Base-by-base conservation (phyloP, 2,888 invertebrate genomes). In the Conchocele bisecta region DNA sequence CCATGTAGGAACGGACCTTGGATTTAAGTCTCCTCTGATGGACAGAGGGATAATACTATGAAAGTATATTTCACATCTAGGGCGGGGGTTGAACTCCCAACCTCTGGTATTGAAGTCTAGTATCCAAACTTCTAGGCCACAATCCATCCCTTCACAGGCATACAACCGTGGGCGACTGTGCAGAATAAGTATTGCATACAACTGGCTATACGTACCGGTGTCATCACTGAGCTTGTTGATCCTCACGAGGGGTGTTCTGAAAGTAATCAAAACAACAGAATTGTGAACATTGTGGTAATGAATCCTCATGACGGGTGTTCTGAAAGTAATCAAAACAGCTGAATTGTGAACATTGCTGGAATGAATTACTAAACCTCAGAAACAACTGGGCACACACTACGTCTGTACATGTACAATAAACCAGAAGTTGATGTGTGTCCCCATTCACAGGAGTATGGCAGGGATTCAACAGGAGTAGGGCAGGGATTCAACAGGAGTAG, bases 251-350 rank as follows among this genome's bases (percentile, higher is more conserved):
- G 90, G 90, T 4, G 91, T 90, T 56, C 87, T 88, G 59, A 20
- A 66, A 75, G 48, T 9, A 46, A 44, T 37, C 61, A 65, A 46
- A 20, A 15, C 4, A 6, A 31, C 4, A 56, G 9, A n/a, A n/a
- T n/a, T 89, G 80, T 90, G 89, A 67, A 88, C 80, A 74, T 89
- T 90, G 20, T 90, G 68, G 65, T 83, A 88, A 56, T 89, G 85
- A 3, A 91, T 74, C 39, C 89, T 78, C 2, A 91, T 83, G 17
- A 91, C 64, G 5, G 90, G 90, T 4, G 91, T 90, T 56, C 87
- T 88, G 59, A 20, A 66, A 75, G 48, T 9, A 46, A 44, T 37
- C 61, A 65, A 46, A 20, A 15, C 4, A 6, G 28, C 4, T 50
- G 9, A n/a, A n/a, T n/a, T 89, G 80, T 90, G 89, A 67, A 88